Percentiles rank a stretch among this genome's conserved stretches.
These are phyloP conservation scores for Diploscapter pachys DNA, from an alignment of 1,140 invertebrate species.

Conservation along the genomic window DNA sequence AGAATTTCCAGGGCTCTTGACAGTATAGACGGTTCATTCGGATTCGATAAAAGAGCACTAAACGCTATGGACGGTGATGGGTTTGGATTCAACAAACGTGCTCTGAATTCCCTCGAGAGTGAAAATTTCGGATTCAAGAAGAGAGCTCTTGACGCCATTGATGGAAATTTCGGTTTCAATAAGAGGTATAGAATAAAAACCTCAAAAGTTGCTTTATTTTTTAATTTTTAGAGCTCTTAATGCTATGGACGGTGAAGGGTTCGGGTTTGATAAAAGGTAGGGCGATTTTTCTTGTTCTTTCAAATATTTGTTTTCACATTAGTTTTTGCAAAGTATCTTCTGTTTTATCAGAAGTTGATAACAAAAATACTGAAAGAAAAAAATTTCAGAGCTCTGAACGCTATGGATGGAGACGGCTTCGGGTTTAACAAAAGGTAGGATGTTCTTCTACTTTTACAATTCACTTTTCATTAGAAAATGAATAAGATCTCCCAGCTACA, in stretches of 20 bases:
- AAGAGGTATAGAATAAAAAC: background rate
- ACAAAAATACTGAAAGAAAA: background rate
- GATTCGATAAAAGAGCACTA: slow-evolving; percentile 28
- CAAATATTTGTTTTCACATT: background rate
- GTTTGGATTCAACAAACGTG: slow-evolving; percentile 30
- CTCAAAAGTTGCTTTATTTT: slow-evolving; percentile 14
- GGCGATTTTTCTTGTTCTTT: background rate
- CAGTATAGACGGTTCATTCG: slow-evolving; percentile 12
- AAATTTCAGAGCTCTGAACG: slow-evolving; percentile 1
- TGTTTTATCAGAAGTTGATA: background rate
- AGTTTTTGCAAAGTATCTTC: no score
- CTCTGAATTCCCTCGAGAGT: slow-evolving; percentile 24
- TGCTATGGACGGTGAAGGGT: slow-evolving; percentile 23
- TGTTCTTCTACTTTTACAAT: background rate
- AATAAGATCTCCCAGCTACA: background rate
- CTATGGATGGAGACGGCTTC: slow-evolving; percentile 11
- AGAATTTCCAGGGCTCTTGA: background rate
- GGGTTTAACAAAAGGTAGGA: slow-evolving; percentile 10
- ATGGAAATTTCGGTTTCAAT: slow-evolving; percentile 5
- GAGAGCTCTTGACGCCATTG: slow-evolving; percentile 25
- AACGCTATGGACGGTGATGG: slow-evolving; percentile 25
- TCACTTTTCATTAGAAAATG: background rate
- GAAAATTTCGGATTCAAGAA: slow-evolving; percentile 29
- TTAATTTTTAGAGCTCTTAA: slow-evolving; percentile 26
- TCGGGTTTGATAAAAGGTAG: slow-evolving; percentile 30